Evolutionary conservation across 2,113 vertebrate genomes (phyloP).

Genomic region (Cichladusa arquata): DNA sequence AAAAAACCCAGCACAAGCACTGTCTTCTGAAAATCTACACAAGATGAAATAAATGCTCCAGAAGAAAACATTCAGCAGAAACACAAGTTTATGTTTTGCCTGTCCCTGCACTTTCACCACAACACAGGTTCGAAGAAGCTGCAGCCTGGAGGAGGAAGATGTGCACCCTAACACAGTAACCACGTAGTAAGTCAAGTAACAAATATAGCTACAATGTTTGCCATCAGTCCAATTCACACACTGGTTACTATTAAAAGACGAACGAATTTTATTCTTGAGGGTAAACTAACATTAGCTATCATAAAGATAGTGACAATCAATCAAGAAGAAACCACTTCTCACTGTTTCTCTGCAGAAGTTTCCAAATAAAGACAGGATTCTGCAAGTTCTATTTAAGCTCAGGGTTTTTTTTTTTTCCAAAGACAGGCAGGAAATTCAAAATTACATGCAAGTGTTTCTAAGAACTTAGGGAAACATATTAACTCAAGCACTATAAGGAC

Average conservation of each 20-base stretch:
- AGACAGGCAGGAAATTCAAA: not conserved
- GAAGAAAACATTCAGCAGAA: not conserved
- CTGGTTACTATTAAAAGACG: not conserved
- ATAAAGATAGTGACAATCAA: not conserved
- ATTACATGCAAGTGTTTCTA: not conserved
- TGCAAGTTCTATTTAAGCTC: not conserved
- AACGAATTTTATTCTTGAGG: not conserved
- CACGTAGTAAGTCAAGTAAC: not conserved
- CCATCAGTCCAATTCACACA: not conserved
- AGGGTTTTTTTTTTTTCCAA: rapidly evolving
- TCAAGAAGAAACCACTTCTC: not conserved
- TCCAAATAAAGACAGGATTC: not conserved
- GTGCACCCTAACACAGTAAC: not conserved
- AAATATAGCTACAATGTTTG: not conserved
- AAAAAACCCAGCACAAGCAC: not conserved
- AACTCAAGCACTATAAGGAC: not conserved
- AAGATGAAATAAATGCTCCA: not conserved
- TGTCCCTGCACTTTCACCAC: not conserved
- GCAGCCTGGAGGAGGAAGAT: not conserved
- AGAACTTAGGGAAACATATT: not conserved
- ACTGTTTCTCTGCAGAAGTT: not conserved
- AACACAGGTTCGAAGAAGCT: not conserved
- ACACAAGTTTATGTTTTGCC: not conserved
- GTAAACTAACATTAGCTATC: not conserved
- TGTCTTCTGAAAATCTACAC: not conserved